Conservation (phyloP, 2,888 invertebrate genomes). For the Nyleta sp. region DNA sequence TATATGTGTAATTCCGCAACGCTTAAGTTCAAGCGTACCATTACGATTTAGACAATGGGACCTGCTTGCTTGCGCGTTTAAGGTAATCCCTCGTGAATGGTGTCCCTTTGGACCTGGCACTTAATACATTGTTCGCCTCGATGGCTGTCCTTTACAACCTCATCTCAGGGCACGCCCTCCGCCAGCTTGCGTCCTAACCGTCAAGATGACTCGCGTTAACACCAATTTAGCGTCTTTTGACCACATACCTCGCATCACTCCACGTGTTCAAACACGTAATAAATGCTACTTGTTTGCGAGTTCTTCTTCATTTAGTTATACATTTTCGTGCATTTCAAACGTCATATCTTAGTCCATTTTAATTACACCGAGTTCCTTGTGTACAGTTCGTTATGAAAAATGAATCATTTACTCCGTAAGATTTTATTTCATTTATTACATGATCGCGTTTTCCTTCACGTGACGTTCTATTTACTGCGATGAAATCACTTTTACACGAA, state of each 20-base stretch:
- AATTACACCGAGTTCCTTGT: no score
- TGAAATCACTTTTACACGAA: conserved; percentile 13
- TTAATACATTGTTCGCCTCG: conserved; percentile 79
- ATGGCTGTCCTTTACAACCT: conserved; percentile 78
- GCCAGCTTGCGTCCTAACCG: conserved; percentile 40
- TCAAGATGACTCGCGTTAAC: conserved; percentile 76
- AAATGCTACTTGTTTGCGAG: conserved; percentile 11
- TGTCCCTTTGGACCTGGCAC: conserved; percentile 76
- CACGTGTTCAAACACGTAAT: conserved; percentile 28
- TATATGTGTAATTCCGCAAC: conserved; percentile 73
- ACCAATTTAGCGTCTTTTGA: conserved; percentile 76
- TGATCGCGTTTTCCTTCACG: not conserved
- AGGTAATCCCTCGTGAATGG: conserved; percentile 81
- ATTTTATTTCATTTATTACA: no score
- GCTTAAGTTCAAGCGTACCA: conserved; percentile 75
- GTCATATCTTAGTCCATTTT: no score
- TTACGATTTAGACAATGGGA: conserved; percentile 80
- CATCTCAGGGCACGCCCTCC: conserved; percentile 71
- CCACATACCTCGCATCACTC: conserved; percentile 27
- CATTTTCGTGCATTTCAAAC: no score
- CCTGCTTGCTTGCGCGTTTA: conserved; percentile 79
- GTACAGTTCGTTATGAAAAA: no score
- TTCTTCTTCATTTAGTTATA: not conserved
- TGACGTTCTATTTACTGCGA: not conserved
- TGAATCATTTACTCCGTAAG: no score